Conservation (phyloP, 2,888 invertebrate genomes). For the Polymixis lichenea region DNA sequence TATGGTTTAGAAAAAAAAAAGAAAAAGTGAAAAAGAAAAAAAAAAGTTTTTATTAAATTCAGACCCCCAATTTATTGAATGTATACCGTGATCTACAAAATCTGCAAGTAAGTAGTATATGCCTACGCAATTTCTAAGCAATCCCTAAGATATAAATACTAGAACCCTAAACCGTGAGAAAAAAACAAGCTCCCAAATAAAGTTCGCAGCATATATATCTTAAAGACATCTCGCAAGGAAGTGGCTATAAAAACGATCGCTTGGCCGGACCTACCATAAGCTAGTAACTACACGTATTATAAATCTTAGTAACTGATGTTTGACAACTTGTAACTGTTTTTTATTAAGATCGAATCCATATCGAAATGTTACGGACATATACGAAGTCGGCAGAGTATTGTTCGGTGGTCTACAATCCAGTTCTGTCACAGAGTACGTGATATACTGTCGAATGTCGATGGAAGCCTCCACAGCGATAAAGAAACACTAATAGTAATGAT, state of each 20-base stretch:
- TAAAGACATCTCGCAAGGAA: conserved; percentile 55
- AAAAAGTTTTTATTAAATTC: background rate
- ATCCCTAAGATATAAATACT: conserved; percentile 24
- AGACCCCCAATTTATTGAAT: no score
- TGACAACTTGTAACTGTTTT: conserved; percentile 60
- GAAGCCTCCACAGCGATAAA: conserved; percentile 43
- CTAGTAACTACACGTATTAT: conserved; percentile 43
- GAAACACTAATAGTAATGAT: conserved; percentile 49
- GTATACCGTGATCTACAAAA: background rate
- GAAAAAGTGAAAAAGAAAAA: background rate
- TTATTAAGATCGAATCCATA: conserved; percentile 44
- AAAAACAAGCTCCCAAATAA: conserved; percentile 59
- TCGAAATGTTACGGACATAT: conserved; percentile 40
- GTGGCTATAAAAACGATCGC: conserved; percentile 53
- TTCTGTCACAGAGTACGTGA: conserved; percentile 51
- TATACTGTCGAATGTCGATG: conserved; percentile 52
- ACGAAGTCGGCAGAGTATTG: conserved; percentile 48
- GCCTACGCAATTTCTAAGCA: conserved; percentile 3
- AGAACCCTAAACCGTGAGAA: conserved; percentile 35
- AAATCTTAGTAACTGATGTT: conserved; percentile 55
- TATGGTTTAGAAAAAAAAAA: no score
- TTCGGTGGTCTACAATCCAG: conserved; percentile 48
- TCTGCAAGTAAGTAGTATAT: background rate
- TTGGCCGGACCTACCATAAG: conserved; percentile 41
- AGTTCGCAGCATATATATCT: conserved; percentile 42